A percentile compares a stretch with the other conserved stretches of the same genome.
Conservation (phyloP, 2,888 invertebrate species). For the Euproctis similis region DNA sequence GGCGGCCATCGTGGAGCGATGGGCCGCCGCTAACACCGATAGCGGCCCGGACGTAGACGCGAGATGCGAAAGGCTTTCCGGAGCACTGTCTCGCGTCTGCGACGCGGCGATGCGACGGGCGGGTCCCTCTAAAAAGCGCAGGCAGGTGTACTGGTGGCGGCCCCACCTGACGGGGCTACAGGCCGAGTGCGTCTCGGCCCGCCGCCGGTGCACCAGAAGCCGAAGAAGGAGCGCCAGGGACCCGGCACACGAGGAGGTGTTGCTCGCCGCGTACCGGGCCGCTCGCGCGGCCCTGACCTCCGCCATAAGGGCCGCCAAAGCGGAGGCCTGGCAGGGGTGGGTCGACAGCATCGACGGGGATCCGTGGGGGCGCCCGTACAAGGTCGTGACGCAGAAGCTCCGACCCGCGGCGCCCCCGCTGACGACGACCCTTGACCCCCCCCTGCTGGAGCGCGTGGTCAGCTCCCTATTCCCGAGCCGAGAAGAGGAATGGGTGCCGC, state of each 20-base stretch:
- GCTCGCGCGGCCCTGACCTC: not conserved
- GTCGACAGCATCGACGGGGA: conserved; percentile 1
- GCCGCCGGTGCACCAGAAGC: not conserved
- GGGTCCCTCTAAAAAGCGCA: not conserved
- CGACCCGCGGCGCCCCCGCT: conserved; percentile 2
- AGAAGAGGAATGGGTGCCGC: conserved; percentile 1
- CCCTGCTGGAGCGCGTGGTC: not conserved
- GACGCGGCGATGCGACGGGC: not conserved
- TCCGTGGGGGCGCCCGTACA: conserved; percentile 13
- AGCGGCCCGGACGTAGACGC: not conserved
- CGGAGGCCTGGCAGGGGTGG: not conserved
- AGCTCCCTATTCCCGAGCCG: conserved; percentile 1
- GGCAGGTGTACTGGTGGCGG: not conserved
- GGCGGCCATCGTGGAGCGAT: no score
- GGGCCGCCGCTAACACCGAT: not conserved
- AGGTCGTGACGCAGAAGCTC: conserved; percentile 8
- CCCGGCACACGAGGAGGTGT: not conserved
- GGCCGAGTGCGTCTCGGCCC: no score
- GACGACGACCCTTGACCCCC: conserved; percentile 2
- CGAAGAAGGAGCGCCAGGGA: not conserved
- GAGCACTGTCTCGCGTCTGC: not conserved
- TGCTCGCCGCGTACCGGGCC: conserved; percentile 1
- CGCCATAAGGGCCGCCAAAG: conserved; percentile 1
- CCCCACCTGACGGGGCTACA: no score
- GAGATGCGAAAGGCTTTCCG: not conserved